Evolutionary conservation across 2,888 invertebrate species (phyloP), one percentile per base, ranked within the genome.

Genomic region (Oxystoma pomonae): DNA sequence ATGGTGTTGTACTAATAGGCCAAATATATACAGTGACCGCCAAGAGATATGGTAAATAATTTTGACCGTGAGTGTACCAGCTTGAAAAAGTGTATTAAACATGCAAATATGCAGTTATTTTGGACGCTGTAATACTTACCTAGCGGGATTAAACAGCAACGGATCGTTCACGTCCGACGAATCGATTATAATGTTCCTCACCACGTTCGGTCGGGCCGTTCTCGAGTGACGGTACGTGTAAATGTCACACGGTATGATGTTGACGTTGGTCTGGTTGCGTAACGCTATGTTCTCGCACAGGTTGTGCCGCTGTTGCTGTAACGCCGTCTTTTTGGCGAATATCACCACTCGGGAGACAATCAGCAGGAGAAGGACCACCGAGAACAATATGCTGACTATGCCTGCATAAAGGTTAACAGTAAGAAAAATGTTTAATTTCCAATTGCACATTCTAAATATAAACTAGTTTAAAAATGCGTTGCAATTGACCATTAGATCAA

Each of bases 331-430:
- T 63, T 77, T 78, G 17, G 77, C 78, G 62, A 78, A 77, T 35
- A 78, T 74, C 61, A 78, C 75, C 22, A 79, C 72, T 68, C 77
- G 77, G 5, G 78, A 77, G 49, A 79, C 72, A 16, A 80, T 77
- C 17, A 79, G 72, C 1, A 79, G 69, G 57, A 79, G 72, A 2
- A 79, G 70, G 7, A 78, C 74, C 19, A 78, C 73, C 1, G 77
- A 76, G 63, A 78, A 75, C 16, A 78, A 68, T n/a, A 78, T 77
- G 65, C 77, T 78, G 49, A 78, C 70, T 20, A 78, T 73, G 71
- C 77, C 77, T 78, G 60, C n/a, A n/a, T n/a, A 20, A 72, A 71
- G 58, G 62, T n/a, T 20, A 53, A 65, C 61, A 21, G 3, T 35
- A 35, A 35, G 35, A 35, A 35, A 7, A 12, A 35, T 35, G 3